These are phyloP conservation scores for Papilio dardanus DNA, from an alignment of 1,140 invertebrate species.

Conservation along the genomic window DNA sequence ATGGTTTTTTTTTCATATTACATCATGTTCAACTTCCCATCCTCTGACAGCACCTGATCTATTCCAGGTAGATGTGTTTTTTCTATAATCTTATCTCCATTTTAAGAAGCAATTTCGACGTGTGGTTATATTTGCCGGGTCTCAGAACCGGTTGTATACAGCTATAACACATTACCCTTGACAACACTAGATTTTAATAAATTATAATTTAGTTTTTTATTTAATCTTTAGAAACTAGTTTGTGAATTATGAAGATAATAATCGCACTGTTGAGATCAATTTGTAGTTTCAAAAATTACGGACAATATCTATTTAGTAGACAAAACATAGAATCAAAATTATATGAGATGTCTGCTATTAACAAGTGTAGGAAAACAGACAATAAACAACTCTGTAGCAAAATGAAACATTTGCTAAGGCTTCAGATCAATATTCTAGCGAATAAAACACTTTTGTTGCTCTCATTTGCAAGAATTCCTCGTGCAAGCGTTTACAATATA, in stretches of 20 bases:
- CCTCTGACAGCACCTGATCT: not conserved
- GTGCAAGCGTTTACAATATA: not conserved
- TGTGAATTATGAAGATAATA: not conserved
- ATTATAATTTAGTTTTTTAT: not conserved
- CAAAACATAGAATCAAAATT: too few relatives aligned
- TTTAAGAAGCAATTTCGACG: not conserved
- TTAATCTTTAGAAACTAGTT: not conserved
- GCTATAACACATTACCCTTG: not conserved
- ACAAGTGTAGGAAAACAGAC: not conserved
- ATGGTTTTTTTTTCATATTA: not conserved
- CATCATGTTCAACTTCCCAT: not conserved
- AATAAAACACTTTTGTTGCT: not conserved
- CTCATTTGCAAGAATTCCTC: not conserved
- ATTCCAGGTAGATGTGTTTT: not conserved
- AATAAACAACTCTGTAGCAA: not conserved
- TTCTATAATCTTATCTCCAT: not conserved
- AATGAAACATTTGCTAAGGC: not conserved
- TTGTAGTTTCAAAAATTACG: too few relatives aligned
- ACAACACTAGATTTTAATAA: not conserved
- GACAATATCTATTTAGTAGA: too few relatives aligned
- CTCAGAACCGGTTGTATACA: not conserved
- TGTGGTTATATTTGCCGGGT: slow-evolving; percentile 13
- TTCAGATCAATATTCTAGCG: not conserved
- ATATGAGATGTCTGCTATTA: too few relatives aligned
- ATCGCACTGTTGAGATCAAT: too few relatives aligned